Conservation (phyloP, 1,140 invertebrate genomes). For the Drosophila saltans region DNA sequence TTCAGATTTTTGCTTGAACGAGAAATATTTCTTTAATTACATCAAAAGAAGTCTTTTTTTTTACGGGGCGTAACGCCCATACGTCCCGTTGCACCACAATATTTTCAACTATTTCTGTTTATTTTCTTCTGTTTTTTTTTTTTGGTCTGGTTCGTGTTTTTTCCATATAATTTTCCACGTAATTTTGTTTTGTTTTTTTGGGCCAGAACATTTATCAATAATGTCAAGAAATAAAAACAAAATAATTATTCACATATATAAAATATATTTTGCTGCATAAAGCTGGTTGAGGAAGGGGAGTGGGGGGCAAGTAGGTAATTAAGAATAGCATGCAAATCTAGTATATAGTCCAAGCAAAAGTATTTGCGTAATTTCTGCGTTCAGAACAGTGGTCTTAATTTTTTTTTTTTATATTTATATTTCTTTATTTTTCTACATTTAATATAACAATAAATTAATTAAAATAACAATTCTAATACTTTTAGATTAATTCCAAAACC, state of each 20-base stretch:
- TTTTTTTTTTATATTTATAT: neutral
- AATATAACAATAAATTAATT: too few species aligned
- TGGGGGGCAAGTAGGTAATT: slow-evolving; percentile 28
- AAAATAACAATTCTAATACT: too few species aligned
- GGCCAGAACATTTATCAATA: slow-evolving; percentile 72
- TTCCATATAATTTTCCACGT: slow-evolving; percentile 64
- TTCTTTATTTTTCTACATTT: neutral
- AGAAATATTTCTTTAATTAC: slow-evolving; percentile 73
- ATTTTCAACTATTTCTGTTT: neutral
- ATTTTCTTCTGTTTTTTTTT: slow-evolving; percentile 14
- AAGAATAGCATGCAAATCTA: slow-evolving; percentile 40
- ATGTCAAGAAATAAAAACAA: slow-evolving; percentile 61
- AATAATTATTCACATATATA: slow-evolving; percentile 36
- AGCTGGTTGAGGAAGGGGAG: neutral
- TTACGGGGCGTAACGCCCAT: slow-evolving; percentile 23
- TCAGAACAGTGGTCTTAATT: slow-evolving; percentile 12
- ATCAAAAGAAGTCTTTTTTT: neutral
- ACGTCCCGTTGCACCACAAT: slow-evolving; percentile 34
- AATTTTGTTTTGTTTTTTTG: slow-evolving; percentile 37
- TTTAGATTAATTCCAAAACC: neutral
- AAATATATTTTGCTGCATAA: slow-evolving; percentile 53
- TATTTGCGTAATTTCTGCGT: slow-evolving; percentile 30
- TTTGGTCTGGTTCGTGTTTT: slow-evolving; percentile 57
- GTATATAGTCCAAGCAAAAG: slow-evolving; percentile 10
- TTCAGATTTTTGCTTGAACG: slow-evolving; percentile 52